Evolutionary conservation across 2,797 vertebrate species (phyloP).

Genomic region (Ibycter americanus): DNA sequence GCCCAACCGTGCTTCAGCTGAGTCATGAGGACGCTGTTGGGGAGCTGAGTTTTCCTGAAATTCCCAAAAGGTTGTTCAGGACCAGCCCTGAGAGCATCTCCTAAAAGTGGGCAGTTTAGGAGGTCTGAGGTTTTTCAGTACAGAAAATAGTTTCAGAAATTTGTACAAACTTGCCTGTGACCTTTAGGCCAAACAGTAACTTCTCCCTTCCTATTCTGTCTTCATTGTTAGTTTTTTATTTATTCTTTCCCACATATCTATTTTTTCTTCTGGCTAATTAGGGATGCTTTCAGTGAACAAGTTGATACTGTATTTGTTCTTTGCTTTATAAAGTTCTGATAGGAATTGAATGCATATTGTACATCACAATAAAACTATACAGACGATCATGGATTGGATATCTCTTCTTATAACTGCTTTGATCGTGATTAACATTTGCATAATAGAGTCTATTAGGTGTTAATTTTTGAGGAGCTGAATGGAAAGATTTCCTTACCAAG

Average conservation of each 20-base stretch:
- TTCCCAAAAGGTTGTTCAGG: not conserved
- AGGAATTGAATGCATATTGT: not conserved
- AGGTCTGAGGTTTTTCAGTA: not conserved
- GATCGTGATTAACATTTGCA: not conserved
- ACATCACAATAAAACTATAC: not conserved
- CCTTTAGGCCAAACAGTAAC: not conserved
- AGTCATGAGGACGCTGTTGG: not conserved
- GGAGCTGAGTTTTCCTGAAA: not conserved
- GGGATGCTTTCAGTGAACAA: not conserved
- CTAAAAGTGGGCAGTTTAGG: not conserved
- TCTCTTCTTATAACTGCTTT: not conserved
- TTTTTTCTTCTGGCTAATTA: not conserved
- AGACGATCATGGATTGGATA: not conserved
- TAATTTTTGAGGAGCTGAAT: not conserved
- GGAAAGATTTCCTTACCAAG: not conserved
- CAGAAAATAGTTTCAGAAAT: not conserved
- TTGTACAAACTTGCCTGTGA: not conserved
- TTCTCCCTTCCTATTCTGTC: not conserved
- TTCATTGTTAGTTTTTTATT: not conserved
- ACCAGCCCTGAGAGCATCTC: not conserved
- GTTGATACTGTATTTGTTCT: not conserved
- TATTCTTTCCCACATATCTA: not conserved
- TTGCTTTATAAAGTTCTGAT: not conserved
- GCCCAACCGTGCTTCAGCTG: not conserved
- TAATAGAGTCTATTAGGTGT: not conserved